Percentiles rank a stretch among this genome's conserved stretches.
Evolutionary conservation across 2,888 invertebrate genomes (phyloP).

Genomic region (Brassicogethes aeneus): DNA sequence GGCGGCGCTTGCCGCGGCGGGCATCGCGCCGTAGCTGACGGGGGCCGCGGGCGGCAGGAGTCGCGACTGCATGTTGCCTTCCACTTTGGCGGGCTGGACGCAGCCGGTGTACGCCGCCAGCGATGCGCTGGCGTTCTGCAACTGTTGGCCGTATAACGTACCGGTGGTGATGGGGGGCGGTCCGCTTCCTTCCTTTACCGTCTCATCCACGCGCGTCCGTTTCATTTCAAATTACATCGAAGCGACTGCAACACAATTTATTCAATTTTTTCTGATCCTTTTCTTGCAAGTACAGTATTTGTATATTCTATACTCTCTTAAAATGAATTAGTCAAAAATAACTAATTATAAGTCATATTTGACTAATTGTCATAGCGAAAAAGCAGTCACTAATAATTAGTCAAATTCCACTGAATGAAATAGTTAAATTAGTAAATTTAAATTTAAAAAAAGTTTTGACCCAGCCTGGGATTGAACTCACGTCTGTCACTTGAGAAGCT

Average conservation of each 20-base stretch:
- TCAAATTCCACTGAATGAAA: too few species aligned
- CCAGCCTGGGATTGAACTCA: too few species aligned
- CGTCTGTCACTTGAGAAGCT: too few species aligned
- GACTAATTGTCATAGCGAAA: too few species aligned
- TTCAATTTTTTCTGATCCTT: too few species aligned
- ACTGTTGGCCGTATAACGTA: constrained; percentile 22
- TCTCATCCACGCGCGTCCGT: constrained; percentile 48
- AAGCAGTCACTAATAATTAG: too few species aligned
- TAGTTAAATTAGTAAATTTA: too few species aligned
- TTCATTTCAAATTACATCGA: constrained; percentile 60
- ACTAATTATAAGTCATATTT: too few species aligned
- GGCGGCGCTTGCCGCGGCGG: constrained; percentile 33
- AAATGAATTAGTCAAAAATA: too few species aligned
- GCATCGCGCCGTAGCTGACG: constrained; percentile 38
- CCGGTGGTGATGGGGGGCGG: constrained; percentile 26
- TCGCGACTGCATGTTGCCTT: constrained; percentile 37
- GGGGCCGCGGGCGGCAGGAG: constrained; percentile 35
- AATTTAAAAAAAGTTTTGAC: too few species aligned
- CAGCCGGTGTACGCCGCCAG: constrained; percentile 41
- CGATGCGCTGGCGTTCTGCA: constrained; percentile 34
- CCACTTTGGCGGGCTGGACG: constrained; percentile 41
- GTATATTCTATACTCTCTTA: too few species aligned
- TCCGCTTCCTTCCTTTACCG: constrained; percentile 39
- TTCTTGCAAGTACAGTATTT: too few species aligned
- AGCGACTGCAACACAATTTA: constrained; percentile 36